phyloP scores from a whole-genome alignment of 2,888 invertebrate species.

The Uloborus plumipes region DNA sequence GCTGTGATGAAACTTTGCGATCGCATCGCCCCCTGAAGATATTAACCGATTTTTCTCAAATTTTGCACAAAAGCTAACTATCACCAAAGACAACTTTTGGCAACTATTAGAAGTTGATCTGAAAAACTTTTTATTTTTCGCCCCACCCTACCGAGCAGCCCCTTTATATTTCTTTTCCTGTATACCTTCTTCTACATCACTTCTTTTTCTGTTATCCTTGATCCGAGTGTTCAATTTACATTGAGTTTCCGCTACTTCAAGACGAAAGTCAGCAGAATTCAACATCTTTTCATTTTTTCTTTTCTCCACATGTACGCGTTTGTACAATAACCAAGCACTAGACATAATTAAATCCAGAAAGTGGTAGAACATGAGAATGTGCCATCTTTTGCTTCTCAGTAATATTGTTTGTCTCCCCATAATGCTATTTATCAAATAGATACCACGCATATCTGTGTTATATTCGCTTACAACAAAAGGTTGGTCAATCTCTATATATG shows the following conservation, averaged over 20 bases:
- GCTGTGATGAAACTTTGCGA: too few relatives aligned
- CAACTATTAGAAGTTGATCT: too few relatives aligned
- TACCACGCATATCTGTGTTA: neutral
- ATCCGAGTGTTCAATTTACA: neutral
- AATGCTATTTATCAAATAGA: neutral
- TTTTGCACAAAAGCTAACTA: too few relatives aligned
- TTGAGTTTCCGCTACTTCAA: neutral
- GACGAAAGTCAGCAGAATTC: neutral
- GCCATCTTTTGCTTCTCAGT: slow-evolving; percentile 54
- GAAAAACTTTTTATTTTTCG: too few relatives aligned
- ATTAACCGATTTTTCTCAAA: too few relatives aligned
- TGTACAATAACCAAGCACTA: slow-evolving; percentile 58
- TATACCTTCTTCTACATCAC: too few relatives aligned
- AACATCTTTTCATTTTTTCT: neutral
- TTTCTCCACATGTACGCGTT: neutral
- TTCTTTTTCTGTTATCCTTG: neutral
- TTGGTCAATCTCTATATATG: neutral
- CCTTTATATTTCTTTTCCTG: too few relatives aligned
- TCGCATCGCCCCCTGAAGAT: too few relatives aligned
- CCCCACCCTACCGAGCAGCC: too few relatives aligned
- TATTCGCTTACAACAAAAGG: neutral
- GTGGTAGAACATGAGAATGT: slow-evolving; percentile 50
- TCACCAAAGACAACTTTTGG: too few relatives aligned
- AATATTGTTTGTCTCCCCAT: slow-evolving; percentile 4
- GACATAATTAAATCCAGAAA: slow-evolving; percentile 58